Evolutionary conservation across 2,797 vertebrate species (phyloP), one percentile per base, ranked within the genome.

Genomic region (Bradypodion pumilum): DNA sequence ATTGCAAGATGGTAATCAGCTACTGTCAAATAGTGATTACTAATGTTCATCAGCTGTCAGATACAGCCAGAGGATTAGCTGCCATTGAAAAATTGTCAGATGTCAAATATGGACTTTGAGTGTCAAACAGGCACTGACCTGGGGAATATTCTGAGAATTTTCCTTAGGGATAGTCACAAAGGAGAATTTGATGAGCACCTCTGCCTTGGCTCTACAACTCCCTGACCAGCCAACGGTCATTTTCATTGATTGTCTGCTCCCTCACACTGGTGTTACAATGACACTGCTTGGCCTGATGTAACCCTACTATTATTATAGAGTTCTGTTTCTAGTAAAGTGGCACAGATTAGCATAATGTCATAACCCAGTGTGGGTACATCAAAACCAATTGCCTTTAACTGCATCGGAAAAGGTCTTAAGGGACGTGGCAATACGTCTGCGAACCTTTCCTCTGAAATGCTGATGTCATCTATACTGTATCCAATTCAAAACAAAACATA

Each of bases 391-490:
- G 44, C 82, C 93, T 91, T 91, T 85, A 88, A 89, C 56, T 16
- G 87, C 88, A 87, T 62, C 56, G 62, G 75, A 86, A 91, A 85
- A 87, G 86, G 86, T 86, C 89, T 89, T 91, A 86, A 87, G 86
- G 88, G 85, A 89, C 19, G 49, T 82, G 88, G 90, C 49, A 63
- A 56, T 90, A 46, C 86, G 75, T 83, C 87, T 77, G 65, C 84
- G 83, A 88, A 93, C 91, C 70, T 80, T 85, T 83, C 87, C 92
- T 93, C 91, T 76, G 29, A 91, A 89, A 86, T 78, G 86, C 87
- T 83, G 83, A 86, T 86, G 75, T 89, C 80, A 89, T 29, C 83
- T 79, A 56, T 88, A 60, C 78, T 89, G 85, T 74, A 80, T 87
- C 77, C 87, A 86, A 88, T 74, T 85, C 88, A 84, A 80, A n/a